A percentile compares a stretch with the other conserved stretches of the same genome.
Evolutionary conservation across 2,113 vertebrate species (phyloP).

Genomic region (Danio rerio): GRCz12tu NC_133189.1:42787501-42788000

Average conservation of each 20-base stretch:
- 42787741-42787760: conserved; percentile 37
- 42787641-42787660: conserved; percentile 30
- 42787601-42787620: conserved; percentile 63
- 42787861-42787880: conserved; percentile 30
- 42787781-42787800: conserved; percentile 32
- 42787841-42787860: conserved; percentile 22
- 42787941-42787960: conserved; percentile 34
- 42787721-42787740: conserved; percentile 22
- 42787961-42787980: conserved; percentile 14
- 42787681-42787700: conserved; percentile 16
- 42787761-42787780: conserved; percentile 42
- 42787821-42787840: conserved; percentile 21
- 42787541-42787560: conserved; percentile 53
- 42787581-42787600: conserved; percentile 46
- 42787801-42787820: conserved; percentile 26
- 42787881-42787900: conserved; percentile 30
- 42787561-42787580: conserved; percentile 52
- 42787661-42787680: neutral
- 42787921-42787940: conserved; percentile 33
- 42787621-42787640: conserved; percentile 65
- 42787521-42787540: conserved; percentile 43
- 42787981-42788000: conserved; percentile 32
- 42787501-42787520: conserved; percentile 63
- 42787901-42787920: conserved; percentile 11
- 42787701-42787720: conserved; percentile 4